A percentile compares a stretch with the other conserved stretches of the same genome.
Evolutionary conservation across 2,113 vertebrate genomes (phyloP).

Genomic region (Bucco capensis): DNA sequence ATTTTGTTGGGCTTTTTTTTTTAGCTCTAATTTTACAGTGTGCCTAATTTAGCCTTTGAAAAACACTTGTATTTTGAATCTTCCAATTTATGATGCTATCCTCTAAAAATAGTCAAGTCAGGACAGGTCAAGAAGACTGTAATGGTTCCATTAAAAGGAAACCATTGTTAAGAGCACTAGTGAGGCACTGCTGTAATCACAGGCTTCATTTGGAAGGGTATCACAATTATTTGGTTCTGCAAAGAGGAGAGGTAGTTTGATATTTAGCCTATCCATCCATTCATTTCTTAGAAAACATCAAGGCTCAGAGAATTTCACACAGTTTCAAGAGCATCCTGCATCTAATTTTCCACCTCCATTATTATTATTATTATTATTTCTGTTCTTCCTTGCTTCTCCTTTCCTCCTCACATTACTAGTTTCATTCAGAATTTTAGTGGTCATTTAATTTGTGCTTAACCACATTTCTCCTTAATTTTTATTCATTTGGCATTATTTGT

Average conservation of each 20-base stretch:
- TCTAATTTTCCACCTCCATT: neutral
- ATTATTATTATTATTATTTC: neutral
- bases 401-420: rapidly evolving
- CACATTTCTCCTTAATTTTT: neutral
- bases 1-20: neutral
- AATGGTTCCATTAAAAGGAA: neutral
- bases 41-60: neutral
- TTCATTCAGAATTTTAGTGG: neutral
- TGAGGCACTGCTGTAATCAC: neutral
- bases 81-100: neutral
- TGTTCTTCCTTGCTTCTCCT: neutral
- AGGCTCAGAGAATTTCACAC: neutral
- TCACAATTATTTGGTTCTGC: neutral
- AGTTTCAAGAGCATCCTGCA: neutral
- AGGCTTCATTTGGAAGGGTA: neutral
- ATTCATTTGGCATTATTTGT: neutral
- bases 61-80: neutral
- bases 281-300: neutral
- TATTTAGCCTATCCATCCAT: neutral
- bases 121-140: neutral
- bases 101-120: neutral
- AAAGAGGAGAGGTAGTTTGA: neutral
- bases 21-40: neutral
- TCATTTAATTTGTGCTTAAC: neutral
- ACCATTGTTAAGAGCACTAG: neutral